Evolutionary conservation across 2,888 invertebrate genomes (phyloP), one percentile per base, ranked within the genome.

Genomic region (Timema podura): DNA sequence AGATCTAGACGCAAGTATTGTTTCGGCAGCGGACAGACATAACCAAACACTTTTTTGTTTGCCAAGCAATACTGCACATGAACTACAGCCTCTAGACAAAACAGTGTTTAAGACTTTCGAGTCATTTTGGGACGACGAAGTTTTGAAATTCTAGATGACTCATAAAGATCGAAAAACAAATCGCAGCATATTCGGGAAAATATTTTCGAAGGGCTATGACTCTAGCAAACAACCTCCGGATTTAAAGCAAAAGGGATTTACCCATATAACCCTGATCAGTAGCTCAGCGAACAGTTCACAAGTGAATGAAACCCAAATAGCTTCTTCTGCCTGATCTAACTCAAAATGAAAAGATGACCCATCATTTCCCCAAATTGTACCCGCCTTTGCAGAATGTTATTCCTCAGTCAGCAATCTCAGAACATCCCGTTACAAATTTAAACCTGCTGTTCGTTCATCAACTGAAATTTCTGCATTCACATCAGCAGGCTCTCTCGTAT

Each of bases 231-330:
- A 15, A 57, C 5, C n/a, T 57, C 6, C n/a, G 57, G 57, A 5
- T 57, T 57, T 57, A 57, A 57, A 57, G 13, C 57, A 57, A 57
- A n/a, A 57, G 57, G 57, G n/a, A 57, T 57, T 57, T 57, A 57
- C 57, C 57, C 57, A 15, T 57, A 57, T 57, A 57, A 57, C 13
- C 57, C 13, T 7, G 57, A 11, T 16, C 59, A 16, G 59, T 59
- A 44, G 16, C 59, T 59, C 59, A 59, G 59, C 44, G 45, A 16
- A 30, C 57, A 57, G 5, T 57, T 57, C 3, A 57, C 57, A 57
- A 57, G 3, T 57, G 6, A 57, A 57, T 57, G 61, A 5, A 45
- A 61, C 11, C 30, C 30, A 16, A 16, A 61, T 6, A 61, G 16
- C 1, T 61, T 61, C 16, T 11, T 61, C 61, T 15, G 61, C 16